These are phyloP conservation scores for Dicyrtomina minuta DNA, from an alignment of 2,888 invertebrate genomes.

Conservation along the genomic window DNA sequence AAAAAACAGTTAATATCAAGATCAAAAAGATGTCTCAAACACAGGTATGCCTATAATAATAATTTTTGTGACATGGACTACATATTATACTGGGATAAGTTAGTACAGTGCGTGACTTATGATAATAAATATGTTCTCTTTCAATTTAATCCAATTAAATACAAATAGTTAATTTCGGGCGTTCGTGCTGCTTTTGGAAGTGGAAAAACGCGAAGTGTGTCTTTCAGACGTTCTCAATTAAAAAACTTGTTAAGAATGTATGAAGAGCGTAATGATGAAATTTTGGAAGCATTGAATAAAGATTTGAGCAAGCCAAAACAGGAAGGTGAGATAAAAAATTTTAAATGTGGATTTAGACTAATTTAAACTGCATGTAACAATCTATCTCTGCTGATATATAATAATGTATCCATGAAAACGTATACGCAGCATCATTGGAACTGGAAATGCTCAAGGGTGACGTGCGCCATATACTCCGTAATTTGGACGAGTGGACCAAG, in stretches of 20 bases:
- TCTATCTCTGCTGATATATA: no score
- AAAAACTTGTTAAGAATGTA: constrained; percentile 73
- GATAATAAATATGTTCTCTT: no score
- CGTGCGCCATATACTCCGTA: not conserved
- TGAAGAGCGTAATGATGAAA: constrained; percentile 72
- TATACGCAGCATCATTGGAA: constrained; percentile 21
- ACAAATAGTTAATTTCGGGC: constrained; percentile 7
- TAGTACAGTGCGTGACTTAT: no score
- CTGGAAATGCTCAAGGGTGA: constrained; percentile 39
- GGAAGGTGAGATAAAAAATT: constrained; percentile 49
- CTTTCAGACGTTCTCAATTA: constrained; percentile 80
- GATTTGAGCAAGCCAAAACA: constrained; percentile 68
- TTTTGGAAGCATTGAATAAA: constrained; percentile 72
- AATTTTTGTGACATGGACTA: no score
- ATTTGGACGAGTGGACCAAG: constrained; percentile 19
- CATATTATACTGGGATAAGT: no score
- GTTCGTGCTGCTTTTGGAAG: constrained; percentile 73
- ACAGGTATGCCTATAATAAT: no score
- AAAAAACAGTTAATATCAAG: no score
- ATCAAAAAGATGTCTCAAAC: no score
- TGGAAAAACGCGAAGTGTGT: constrained; percentile 75
- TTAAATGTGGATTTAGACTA: no score
- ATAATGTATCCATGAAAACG: not conserved
- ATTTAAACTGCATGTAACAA: no score
- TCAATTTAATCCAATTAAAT: no score